Evolutionary conservation across 2,797 vertebrate genomes (phyloP), one percentile per base, ranked within the genome.

Genomic region (Gymnopithys bicolor): DNA sequence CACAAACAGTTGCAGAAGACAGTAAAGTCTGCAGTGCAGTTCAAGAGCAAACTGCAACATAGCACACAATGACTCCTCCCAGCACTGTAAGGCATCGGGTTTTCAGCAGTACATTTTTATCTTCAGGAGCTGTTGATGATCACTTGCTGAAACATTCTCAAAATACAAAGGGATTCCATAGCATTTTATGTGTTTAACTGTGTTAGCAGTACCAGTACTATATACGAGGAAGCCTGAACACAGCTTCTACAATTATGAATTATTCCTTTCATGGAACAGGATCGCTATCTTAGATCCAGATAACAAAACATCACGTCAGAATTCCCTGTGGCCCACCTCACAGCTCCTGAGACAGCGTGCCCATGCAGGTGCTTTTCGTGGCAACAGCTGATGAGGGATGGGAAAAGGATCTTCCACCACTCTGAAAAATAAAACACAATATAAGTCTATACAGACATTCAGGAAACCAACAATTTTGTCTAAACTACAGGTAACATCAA

Each of bases 291-390:
- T 71, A 9, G 78, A 71, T 75, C 25, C 13, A n/a, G 55, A 55
- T 33, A 22, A 90, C 45, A 51, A 58, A 91, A 78, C 32, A 76
- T 9, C 4, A 68, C 11, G 28, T 85, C 56, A 95, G 33, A 81
- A 87, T 68, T 93, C 37, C 82, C 51, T 82, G 75, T 51, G 93
- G 87, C 98, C 91, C 59, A 98, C 98, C 98, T 98, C 98, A 97
- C 98, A 98, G 87, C 62, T 98, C 88, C 98, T 97, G 70, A 99
- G 98, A 89, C 97, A 95, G 46, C 90, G 90, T 0, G 98, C 98
- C 98, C 98, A 99, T 8, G 97, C 93, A 83, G 98, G 98, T 1
- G 97, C 97, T 55, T 97, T 98, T 91, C 97, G 94, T 22, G 97
- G 97, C 86, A 98, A 93, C 7, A 98, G 97, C 68, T 98, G 98